These are phyloP conservation scores for Empidonax traillii DNA, from an alignment of 2,113 vertebrate species.

Conservation along the genomic window DNA sequence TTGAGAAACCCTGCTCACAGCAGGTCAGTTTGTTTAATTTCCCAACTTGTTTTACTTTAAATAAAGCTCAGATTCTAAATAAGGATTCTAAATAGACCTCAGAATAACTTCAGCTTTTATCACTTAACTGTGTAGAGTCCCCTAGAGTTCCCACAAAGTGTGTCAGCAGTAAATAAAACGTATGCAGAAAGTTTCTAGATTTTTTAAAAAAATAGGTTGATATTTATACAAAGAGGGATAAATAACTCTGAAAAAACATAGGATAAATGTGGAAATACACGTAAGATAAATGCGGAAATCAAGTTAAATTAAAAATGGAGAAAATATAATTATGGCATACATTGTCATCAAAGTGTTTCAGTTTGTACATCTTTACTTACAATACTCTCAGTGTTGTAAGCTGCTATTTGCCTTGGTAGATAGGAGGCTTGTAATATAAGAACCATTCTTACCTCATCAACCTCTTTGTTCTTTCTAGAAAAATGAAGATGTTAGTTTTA, in stretches of 20 bases:
- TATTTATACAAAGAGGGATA: neutral
- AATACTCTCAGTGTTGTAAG: neutral
- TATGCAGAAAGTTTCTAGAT: neutral
- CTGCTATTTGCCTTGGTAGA: neutral
- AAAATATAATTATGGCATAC: neutral
- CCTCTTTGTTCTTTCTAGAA: neutral
- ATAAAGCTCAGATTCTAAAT: too few species aligned
- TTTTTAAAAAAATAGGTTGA: neutral
- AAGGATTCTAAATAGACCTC: neutral
- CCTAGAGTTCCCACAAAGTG: neutral
- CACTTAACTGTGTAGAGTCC: neutral
- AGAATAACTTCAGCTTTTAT: neutral
- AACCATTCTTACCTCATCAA: neutral
- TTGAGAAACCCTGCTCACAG: neutral
- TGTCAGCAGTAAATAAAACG: neutral
- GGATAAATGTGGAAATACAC: neutral
- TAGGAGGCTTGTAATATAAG: neutral
- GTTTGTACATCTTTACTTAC: neutral
- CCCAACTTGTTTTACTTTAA: neutral
- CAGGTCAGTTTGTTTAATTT: neutral
- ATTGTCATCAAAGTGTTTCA: neutral
- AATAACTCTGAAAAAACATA: neutral
- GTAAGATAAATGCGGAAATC: neutral
- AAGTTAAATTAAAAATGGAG: neutral
- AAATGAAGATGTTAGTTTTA: neutral